These are phyloP conservation scores for Cyanoramphus novaezelandiae DNA, from an alignment of 2,113 vertebrate genomes.

Conservation along the genomic window DNA sequence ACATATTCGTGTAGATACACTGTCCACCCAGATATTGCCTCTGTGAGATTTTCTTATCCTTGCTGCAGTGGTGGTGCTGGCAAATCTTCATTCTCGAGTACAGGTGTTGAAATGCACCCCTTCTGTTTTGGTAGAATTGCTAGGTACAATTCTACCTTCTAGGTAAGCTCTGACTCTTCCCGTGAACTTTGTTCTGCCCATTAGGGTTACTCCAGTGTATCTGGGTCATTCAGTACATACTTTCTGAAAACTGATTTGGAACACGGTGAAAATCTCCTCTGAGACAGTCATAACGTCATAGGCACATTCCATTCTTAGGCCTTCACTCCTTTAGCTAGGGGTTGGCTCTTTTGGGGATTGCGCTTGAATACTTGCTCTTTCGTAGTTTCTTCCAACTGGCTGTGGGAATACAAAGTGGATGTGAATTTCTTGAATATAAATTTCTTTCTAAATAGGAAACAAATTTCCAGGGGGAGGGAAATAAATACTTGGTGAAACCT, in stretches of 20 bases:
- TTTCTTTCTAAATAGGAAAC: background rate
- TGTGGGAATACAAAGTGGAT: background rate
- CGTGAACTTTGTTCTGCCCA: background rate
- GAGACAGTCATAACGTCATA: background rate
- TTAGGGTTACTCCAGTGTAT: background rate
- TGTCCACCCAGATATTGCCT: background rate
- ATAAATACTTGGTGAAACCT: background rate
- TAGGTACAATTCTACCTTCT: too few relatives aligned
- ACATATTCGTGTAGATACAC: background rate
- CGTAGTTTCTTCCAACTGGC: background rate
- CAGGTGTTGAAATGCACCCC: background rate
- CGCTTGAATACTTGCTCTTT: background rate
- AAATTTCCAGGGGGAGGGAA: background rate
- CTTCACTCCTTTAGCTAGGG: background rate
- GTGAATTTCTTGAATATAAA: background rate
- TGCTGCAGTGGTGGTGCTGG: background rate
- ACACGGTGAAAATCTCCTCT: background rate
- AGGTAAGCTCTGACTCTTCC: background rate
- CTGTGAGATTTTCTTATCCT: background rate
- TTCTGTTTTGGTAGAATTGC: background rate
- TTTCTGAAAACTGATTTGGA: background rate
- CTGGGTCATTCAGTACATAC: background rate
- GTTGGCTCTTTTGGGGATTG: accelerated
- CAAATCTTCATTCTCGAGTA: background rate
- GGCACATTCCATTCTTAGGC: background rate